Evolutionary conservation across 53 echinoderm and acorn worm genomes (phyloP), one percentile per base, ranked within the genome.

Genomic region (Paelopatides confundens): DNA sequence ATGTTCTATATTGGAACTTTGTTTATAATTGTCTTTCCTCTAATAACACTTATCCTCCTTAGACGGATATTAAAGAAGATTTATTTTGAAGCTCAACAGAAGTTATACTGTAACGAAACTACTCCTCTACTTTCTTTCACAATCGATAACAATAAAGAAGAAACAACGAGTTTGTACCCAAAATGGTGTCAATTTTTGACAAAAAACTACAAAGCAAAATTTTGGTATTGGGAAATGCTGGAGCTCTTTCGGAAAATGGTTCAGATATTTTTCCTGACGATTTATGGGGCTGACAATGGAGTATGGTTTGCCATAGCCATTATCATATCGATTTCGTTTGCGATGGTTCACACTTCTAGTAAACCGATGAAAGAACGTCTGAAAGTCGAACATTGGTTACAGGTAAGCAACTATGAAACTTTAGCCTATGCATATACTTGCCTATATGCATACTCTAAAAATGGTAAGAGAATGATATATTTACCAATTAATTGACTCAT

Each of bases 171-270:
- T 26, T 29, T 3, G 24, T 74, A 46, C 28, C 74, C 74, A 21
- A 74, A 39, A 46, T 74, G 74, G 74, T 74, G 74, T 26, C 74
- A 74, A 27, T 74, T 74, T 21, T 23, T 74, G 17, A 26, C 37
- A 7, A 46, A 74, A 36, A 74, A 40, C 27, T 74, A 74, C 29
- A 39, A 28, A 74, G 40, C 40, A 47, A 74, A 74, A 26, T 74
- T 40, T 74, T 74, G 74, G 74, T 74, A 74, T 35, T 74, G 74
- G 74, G 74, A 74, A 26, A 74, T 74, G 74, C 10, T 74, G 2
- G 74, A 74, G 39, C 39, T 74, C 10, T 74, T 74, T 15, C 39
- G 74, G 28, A 74, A 74, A 46, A 74, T 74, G 74, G 39, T 74
- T 27, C 74, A 74, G 28, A 74, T 74, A 38, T 74, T 38, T 39